Conservation (phyloP, 2,797 vertebrate species). For the Macroramphosus scolopax region DNA sequence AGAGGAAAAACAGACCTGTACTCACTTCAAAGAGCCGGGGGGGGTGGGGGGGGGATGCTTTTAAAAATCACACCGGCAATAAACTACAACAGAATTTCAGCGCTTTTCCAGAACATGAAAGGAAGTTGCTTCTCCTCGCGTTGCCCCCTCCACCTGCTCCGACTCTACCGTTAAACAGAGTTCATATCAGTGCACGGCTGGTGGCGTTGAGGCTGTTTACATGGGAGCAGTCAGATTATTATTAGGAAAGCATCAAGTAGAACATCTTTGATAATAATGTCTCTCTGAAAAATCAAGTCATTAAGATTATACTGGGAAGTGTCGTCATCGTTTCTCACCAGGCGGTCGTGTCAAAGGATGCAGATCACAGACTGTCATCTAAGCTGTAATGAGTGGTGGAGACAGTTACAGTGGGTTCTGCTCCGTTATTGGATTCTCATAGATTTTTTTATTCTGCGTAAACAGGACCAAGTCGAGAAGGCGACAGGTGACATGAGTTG, state of each 20-base stretch:
- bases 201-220: slow-evolving; percentile 56
- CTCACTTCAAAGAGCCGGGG: slow-evolving; percentile 74
- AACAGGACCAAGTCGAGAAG: slow-evolving; percentile 14
- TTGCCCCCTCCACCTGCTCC: slow-evolving; percentile 45
- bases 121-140: slow-evolving; percentile 59
- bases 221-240: slow-evolving; percentile 59
- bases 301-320: too few relatives aligned
- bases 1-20: slow-evolving; percentile 68
- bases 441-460: too few relatives aligned
- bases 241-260: too few relatives aligned
- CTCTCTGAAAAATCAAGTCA: too few relatives aligned
- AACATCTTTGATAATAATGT: too few relatives aligned
- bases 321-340: too few relatives aligned
- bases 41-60: slow-evolving; percentile 61
- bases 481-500: slow-evolving; percentile 51
- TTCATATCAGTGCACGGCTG: slow-evolving; percentile 56
- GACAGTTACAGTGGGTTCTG: too few relatives aligned
- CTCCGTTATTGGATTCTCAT: too few relatives aligned
- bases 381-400: too few relatives aligned
- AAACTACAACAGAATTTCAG: slow-evolving; percentile 75
- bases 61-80: slow-evolving; percentile 72
- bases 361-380: too few relatives aligned
- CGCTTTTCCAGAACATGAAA: slow-evolving; percentile 75
- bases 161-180: slow-evolving; percentile 50
- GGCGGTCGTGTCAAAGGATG: too few relatives aligned